A percentile compares a stretch with the other conserved stretches of the same genome.
Evolutionary conservation across 2,888 invertebrate species (phyloP).

Genomic region (Opisthograptis luteolata): DNA sequence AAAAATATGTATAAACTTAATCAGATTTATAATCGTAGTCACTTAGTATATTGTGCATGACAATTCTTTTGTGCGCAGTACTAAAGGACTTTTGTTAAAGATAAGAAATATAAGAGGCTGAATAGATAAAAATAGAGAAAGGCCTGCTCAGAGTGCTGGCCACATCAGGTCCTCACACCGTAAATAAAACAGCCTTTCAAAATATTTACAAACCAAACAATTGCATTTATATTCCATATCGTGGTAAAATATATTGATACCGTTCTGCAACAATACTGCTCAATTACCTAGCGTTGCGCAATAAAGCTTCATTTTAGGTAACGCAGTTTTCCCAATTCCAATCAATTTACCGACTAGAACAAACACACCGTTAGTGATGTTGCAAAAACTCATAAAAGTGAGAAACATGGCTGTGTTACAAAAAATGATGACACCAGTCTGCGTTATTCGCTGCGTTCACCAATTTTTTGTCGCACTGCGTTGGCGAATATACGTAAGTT

Average conservation of each 20-base stretch:
- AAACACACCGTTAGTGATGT: conserved; percentile 30
- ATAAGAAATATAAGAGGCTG: too few species aligned
- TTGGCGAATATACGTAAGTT: background rate
- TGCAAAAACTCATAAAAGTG: conserved; percentile 33
- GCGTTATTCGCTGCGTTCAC: conserved; percentile 18
- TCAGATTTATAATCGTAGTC: too few species aligned
- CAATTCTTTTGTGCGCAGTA: too few species aligned
- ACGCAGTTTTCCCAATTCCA: conserved; percentile 31
- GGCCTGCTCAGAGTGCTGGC: too few species aligned
- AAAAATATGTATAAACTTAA: too few species aligned
- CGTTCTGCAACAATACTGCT: conserved; percentile 4
- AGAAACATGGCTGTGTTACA: conserved; percentile 29
- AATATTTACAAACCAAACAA: background rate
- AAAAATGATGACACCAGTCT: conserved; percentile 34
- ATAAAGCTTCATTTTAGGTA: conserved; percentile 27
- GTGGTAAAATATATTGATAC: too few species aligned
- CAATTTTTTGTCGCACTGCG: conserved; percentile 21
- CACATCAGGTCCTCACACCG: too few species aligned
- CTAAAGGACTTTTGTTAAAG: too few species aligned
- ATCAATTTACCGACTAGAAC: conserved; percentile 33
- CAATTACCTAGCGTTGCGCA: conserved; percentile 5
- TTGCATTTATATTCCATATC: background rate
- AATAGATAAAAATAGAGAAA: too few species aligned
- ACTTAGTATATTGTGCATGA: too few species aligned
- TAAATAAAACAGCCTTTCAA: background rate